phyloP scores from a whole-genome alignment of 2,797 vertebrate species.

The Sebastes nivosus region DNA sequence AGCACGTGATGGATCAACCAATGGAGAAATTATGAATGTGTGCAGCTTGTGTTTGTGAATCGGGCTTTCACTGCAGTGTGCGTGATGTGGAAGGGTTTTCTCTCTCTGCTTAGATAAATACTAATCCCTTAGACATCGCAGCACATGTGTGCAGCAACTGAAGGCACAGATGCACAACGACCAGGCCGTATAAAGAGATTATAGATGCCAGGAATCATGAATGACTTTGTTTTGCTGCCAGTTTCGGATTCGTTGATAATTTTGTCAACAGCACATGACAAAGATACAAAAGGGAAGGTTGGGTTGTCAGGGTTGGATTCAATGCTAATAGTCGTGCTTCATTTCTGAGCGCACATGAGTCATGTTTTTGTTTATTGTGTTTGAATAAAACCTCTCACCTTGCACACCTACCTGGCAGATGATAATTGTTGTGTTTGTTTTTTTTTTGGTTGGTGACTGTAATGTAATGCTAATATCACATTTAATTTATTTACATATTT shows the following conservation, averaged over 20 bases:
- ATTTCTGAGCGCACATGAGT: neutral
- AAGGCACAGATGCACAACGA: slow-evolving; percentile 39
- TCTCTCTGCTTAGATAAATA: slow-evolving; percentile 39
- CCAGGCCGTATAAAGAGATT: slow-evolving; percentile 44
- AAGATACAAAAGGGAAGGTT: neutral
- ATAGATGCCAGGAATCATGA: slow-evolving; percentile 63
- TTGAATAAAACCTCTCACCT: neutral
- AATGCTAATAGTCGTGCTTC: neutral
- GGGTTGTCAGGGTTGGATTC: neutral
- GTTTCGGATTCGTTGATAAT: slow-evolving; percentile 46
- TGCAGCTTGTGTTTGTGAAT: slow-evolving; percentile 59
- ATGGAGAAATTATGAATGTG: slow-evolving; percentile 70
- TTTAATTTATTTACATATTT: neutral
- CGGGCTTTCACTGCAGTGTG: slow-evolving; percentile 26
- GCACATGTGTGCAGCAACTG: slow-evolving; percentile 63
- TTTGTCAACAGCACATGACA: slow-evolving; percentile 17
- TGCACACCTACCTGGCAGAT: neutral
- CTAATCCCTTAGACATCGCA: slow-evolving; percentile 63
- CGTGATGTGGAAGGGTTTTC: slow-evolving; percentile 32
- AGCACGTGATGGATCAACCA: slow-evolving; percentile 62
- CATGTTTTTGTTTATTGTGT: neutral
- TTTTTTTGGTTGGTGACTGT: neutral
- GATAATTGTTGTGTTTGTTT: neutral
- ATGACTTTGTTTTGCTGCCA: slow-evolving; percentile 59
- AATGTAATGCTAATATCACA: neutral